These are phyloP conservation scores for Andrena praecox DNA, from an alignment of 2,888 invertebrate species.

Conservation along the genomic window DNA sequence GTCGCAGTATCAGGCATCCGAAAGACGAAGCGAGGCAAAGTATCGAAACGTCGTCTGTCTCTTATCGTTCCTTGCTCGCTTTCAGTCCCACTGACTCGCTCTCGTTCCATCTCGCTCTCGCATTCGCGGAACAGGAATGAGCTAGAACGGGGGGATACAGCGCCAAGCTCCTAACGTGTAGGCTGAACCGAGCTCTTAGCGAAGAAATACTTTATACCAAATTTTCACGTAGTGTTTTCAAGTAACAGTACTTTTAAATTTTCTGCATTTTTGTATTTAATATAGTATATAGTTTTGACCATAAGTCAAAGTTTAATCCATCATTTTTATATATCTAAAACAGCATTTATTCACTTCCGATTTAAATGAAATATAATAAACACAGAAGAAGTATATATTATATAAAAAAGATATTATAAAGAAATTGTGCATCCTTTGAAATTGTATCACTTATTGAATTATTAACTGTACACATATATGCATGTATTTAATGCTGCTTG, in stretches of 20 bases:
- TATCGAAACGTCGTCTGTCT: too few relatives aligned
- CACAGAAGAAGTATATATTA: slow-evolving; percentile 18
- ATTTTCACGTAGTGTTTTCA: slow-evolving; percentile 7
- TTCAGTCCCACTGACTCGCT: too few relatives aligned
- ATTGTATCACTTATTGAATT: slow-evolving; percentile 5
- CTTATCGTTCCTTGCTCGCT: too few relatives aligned
- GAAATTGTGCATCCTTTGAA: slow-evolving; percentile 13
- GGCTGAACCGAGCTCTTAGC: too few relatives aligned
- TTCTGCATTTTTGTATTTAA: slow-evolving; percentile 27
- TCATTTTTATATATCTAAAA: slow-evolving; percentile 2
- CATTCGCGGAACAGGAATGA: too few relatives aligned
- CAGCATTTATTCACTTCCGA: slow-evolving; percentile 24
- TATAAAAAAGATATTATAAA: slow-evolving; percentile 5
- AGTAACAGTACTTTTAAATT: slow-evolving; percentile 16
- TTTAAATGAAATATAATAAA: slow-evolving; percentile 23
- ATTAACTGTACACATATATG: slow-evolving; percentile 21
- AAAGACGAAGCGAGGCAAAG: too few relatives aligned
- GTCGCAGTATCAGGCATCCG: too few relatives aligned
- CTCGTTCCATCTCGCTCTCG: too few relatives aligned
- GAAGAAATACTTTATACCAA: too few relatives aligned
- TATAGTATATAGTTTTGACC: too few relatives aligned
- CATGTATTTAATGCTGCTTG: slow-evolving; percentile 24
- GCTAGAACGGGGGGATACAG: too few relatives aligned
- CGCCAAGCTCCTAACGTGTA: too few relatives aligned
- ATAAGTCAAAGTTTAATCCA: slow-evolving; percentile 23